phyloP scores from a whole-genome alignment of 2,888 invertebrate genomes.

The Cabera pusaria region DNA sequence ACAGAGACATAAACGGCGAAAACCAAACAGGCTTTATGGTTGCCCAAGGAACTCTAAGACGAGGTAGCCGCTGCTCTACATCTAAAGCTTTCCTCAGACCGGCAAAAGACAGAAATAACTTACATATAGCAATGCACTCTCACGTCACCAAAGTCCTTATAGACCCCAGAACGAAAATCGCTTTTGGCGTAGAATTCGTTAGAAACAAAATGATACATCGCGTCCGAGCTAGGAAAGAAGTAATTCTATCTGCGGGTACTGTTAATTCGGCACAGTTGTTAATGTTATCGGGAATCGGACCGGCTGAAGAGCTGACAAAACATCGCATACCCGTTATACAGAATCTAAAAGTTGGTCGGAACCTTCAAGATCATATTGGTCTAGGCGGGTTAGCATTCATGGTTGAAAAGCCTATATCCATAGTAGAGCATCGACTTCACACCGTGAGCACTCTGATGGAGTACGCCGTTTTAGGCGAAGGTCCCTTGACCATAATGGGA shows the following conservation, averaged over 20 bases:
- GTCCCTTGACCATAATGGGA: constrained; percentile 93
- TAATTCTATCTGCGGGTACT: constrained; percentile 95
- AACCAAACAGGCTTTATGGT: constrained; percentile 95
- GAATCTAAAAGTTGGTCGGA: constrained; percentile 92
- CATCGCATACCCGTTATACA: constrained; percentile 91
- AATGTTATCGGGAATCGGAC: constrained; percentile 96
- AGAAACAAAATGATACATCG: constrained; percentile 88
- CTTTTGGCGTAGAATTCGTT: constrained; percentile 92
- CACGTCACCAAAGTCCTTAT: constrained; percentile 90
- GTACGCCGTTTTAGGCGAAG: constrained; percentile 92
- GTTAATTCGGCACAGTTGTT: constrained; percentile 96
- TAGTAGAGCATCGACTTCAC: constrained; percentile 91
- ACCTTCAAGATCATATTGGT: constrained; percentile 95
- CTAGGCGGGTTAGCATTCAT: constrained; percentile 93
- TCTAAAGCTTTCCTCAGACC: constrained; percentile 94
- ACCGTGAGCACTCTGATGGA: constrained; percentile 91
- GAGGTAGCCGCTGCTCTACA: constrained; percentile 94
- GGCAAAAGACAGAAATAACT: constrained; percentile 89
- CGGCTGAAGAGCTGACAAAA: constrained; percentile 87
- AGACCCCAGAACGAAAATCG: constrained; percentile 88
- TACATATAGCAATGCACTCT: constrained; percentile 92
- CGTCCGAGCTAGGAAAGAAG: constrained; percentile 91
- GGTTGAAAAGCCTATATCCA: constrained; percentile 90
- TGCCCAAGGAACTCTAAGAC: constrained; percentile 90
- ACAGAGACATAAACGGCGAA: constrained; percentile 94